These are phyloP conservation scores for Lydus trimaculatus DNA, from an alignment of 2,888 invertebrate genomes.

Conservation along the genomic window DNA sequence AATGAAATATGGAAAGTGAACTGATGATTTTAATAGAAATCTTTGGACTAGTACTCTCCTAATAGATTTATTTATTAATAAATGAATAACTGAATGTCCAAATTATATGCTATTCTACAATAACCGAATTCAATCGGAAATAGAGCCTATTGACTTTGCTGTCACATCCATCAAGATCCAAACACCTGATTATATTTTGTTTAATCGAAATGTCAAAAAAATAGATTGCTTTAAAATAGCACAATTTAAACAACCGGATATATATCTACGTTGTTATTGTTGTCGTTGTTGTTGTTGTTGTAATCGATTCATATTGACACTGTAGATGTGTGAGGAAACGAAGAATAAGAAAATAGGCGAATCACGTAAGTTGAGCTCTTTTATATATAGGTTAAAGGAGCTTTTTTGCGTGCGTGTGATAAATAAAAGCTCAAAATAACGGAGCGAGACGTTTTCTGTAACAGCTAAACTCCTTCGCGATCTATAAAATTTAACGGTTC, in stretches of 20 bases:
- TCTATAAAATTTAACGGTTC: constrained; percentile 8
- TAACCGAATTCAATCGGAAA: neutral
- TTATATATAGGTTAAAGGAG: constrained; percentile 6
- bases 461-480: neutral
- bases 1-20: neutral
- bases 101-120: too few relatives aligned
- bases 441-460: neutral
- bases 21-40: neutral
- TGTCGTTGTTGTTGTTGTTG: too few relatives aligned
- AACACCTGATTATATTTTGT: neutral
- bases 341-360: neutral
- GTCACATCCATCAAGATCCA: neutral
- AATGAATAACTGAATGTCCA: too few relatives aligned
- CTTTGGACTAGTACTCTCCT: too few relatives aligned
- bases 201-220: constrained; percentile 3
- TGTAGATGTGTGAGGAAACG: neutral
- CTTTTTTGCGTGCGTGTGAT: neutral
- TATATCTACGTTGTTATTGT: neutral
- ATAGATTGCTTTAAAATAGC: neutral
- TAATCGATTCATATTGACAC: neutral
- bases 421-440: neutral
- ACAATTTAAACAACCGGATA: neutral
- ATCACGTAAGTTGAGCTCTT: neutral
- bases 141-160: neutral
- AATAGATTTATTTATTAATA: too few relatives aligned